Percentiles rank a stretch among this genome's conserved stretches.
These are phyloP conservation scores for Aethes cnicana DNA, from an alignment of 2,888 invertebrate species.

Conservation along the genomic window DNA sequence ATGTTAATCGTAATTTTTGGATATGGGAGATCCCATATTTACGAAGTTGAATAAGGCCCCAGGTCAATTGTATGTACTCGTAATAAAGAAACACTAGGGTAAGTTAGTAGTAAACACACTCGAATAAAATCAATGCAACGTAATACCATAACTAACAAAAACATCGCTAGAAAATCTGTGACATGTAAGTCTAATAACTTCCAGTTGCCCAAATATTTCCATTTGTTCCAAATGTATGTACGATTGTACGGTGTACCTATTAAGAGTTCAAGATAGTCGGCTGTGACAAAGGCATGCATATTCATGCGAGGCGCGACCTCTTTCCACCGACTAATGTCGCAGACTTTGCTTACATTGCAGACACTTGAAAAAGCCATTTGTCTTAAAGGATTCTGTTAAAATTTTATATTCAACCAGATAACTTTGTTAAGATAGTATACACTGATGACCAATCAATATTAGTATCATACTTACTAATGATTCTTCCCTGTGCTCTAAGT, in stretches of 20 bases:
- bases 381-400: background rate
- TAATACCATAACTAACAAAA: background rate
- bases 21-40: too few species aligned
- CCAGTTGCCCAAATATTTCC: background rate
- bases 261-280: slow-evolving; percentile 57
- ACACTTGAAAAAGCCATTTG: slow-evolving; percentile 1
- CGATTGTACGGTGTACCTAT: too few species aligned
- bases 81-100: too few species aligned
- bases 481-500: too few species aligned
- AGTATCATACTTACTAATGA: too few species aligned
- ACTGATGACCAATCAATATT: too few species aligned
- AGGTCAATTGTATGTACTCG: too few species aligned
- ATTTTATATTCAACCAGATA: slow-evolving; percentile 32
- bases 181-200: too few species aligned
- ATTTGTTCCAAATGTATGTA: slow-evolving; percentile 19
- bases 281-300: slow-evolving; percentile 71
- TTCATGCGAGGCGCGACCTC: slow-evolving; percentile 64
- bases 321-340: slow-evolving; percentile 52
- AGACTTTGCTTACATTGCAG: slow-evolving; percentile 35
- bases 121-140: background rate
- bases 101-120: too few species aligned
- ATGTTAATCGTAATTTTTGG: too few species aligned
- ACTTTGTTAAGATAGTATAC: too few species aligned
- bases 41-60: too few species aligned
- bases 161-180: background rate